Conservation (phyloP, 2,888 invertebrate species). For the Cheilosia variabilis region DNA sequence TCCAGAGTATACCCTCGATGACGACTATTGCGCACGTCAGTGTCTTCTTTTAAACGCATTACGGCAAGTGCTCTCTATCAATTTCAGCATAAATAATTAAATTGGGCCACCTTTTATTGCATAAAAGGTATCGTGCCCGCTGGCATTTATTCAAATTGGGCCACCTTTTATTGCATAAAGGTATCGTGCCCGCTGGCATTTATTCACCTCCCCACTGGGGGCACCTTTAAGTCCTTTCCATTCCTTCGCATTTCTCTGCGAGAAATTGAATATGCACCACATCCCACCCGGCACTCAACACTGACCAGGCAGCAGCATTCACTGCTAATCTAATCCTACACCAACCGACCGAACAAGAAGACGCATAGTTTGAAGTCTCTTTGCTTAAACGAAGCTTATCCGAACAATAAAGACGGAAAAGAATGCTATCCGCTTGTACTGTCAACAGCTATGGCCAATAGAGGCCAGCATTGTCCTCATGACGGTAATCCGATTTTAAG, state of each 20-base stretch:
- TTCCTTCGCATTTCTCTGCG: conserved; percentile 35
- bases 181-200: conserved; percentile 39
- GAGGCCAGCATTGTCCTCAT: conserved; percentile 60
- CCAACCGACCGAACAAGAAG: conserved; percentile 49
- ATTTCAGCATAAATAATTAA: conserved; percentile 70
- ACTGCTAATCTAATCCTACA: conserved; percentile 63
- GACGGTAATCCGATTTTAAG: conserved; percentile 75
- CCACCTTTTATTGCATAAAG: conserved; percentile 50
- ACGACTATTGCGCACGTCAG: conserved; percentile 5
- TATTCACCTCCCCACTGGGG: conserved; percentile 29
- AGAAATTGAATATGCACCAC: conserved; percentile 15
- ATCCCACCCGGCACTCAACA: neutral
- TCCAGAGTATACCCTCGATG: neutral
- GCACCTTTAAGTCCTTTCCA: conserved; percentile 48
- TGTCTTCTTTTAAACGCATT: neutral
- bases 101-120: conserved; percentile 53
- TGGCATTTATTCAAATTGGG: conserved; percentile 52
- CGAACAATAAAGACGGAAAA: conserved; percentile 74
- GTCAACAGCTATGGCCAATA: conserved; percentile 68
- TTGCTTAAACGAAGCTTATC: conserved; percentile 75
- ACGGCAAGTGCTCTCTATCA: conserved; percentile 44
- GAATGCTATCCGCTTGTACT: conserved; percentile 73
- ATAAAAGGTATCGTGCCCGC: conserved; percentile 52
- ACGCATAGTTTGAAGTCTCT: conserved; percentile 69
- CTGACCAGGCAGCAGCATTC: conserved; percentile 6